Conservation (phyloP, 1,140 invertebrate species). For the Caligus rogercresseyi region DNA sequence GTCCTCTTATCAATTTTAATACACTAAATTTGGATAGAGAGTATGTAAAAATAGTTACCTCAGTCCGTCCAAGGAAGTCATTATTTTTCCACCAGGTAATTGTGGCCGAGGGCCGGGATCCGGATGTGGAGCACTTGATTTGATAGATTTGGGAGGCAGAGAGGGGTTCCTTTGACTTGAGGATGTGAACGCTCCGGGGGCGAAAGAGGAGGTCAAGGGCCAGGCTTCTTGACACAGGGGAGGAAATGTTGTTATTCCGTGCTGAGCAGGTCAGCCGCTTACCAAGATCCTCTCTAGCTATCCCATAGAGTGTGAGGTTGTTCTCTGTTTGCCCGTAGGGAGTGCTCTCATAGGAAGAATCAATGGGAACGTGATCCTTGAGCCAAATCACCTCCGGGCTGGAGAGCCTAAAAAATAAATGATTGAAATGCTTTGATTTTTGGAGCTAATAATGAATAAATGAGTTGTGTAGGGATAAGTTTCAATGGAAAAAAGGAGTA, state of each 20-base stretch:
- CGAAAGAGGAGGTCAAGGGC: constrained; percentile 51
- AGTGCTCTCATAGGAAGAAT: constrained; percentile 10
- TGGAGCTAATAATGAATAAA: too few relatives aligned
- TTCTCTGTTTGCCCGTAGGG: constrained; percentile 23
- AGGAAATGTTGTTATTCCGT: constrained; percentile 56
- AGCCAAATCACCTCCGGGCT: constrained; percentile 65
- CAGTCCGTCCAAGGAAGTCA: constrained; percentile 26
- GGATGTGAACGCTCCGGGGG: constrained; percentile 27
- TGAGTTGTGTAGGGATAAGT: too few relatives aligned
- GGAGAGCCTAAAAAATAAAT: constrained; percentile 44
- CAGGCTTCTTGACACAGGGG: constrained; percentile 56
- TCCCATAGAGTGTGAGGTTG: constrained; percentile 41
- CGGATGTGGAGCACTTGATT: constrained; percentile 55
- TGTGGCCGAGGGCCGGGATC: constrained; percentile 60
- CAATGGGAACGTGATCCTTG: constrained; percentile 47
- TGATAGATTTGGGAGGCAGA: constrained; percentile 27
- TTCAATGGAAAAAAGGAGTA: too few relatives aligned
- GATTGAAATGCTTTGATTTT: too few relatives aligned
- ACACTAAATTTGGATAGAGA: too few relatives aligned
- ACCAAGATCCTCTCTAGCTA: constrained; percentile 55
- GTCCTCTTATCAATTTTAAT: too few relatives aligned
- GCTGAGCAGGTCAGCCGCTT: constrained; percentile 66
- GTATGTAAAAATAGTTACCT: too few relatives aligned
- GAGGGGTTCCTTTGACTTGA: constrained; percentile 27
- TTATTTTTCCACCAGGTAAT: constrained; percentile 74